phyloP scores from a whole-genome alignment of 2,113 vertebrate species.

The Syngnathus floridae region DNA sequence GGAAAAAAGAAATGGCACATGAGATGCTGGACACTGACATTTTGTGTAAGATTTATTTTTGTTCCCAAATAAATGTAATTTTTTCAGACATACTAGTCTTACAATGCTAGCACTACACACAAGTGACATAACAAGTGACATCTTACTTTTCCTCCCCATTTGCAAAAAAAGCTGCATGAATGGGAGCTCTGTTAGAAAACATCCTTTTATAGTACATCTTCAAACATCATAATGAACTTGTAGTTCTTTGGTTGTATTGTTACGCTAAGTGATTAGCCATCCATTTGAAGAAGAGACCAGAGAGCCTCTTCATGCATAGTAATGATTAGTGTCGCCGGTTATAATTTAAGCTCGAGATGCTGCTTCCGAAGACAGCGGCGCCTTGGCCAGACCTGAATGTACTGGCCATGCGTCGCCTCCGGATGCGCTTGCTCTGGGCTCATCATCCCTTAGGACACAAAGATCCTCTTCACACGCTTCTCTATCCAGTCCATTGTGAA shows the following conservation, averaged over 20 bases:
- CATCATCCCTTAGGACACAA: conserved; percentile 55
- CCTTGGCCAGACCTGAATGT: conserved; percentile 70
- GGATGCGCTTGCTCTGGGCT: conserved; percentile 56
- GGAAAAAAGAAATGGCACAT: too few species aligned
- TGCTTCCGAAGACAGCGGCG: conserved; percentile 59
- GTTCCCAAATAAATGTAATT: too few species aligned
- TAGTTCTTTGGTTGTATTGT: not conserved
- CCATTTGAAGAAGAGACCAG: conserved; percentile 14
- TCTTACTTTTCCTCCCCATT: too few species aligned
- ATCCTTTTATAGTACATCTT: not conserved
- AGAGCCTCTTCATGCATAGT: conserved; percentile 25
- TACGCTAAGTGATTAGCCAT: not conserved
- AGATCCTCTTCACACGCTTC: conserved; percentile 66
- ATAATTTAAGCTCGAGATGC: conserved; percentile 59
- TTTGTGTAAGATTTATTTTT: too few species aligned
- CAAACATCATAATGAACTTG: not conserved
- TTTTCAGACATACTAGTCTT: too few species aligned
- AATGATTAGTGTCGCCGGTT: conserved; percentile 43
- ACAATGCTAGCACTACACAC: too few species aligned
- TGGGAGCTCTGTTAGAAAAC: not conserved
- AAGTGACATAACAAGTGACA: not conserved
- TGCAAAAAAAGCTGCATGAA: too few species aligned
- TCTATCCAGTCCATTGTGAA: conserved; percentile 68
- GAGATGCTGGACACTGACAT: too few species aligned
- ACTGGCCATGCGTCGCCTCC: conserved; percentile 54